phyloP scores from a whole-genome alignment of 1,140 invertebrate genomes.

The Orchesella cincta region DNA sequence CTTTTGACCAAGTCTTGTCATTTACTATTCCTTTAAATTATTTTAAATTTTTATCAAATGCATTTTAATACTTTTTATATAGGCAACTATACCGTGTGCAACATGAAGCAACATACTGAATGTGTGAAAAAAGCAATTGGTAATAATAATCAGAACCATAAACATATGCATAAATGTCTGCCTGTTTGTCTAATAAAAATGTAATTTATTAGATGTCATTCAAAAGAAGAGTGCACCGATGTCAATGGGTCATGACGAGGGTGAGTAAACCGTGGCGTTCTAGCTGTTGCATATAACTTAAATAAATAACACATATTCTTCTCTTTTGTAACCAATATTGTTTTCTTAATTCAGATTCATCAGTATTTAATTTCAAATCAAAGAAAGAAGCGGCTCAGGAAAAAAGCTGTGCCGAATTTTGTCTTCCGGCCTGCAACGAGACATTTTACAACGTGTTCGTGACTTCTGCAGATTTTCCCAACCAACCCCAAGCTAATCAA shows the following conservation, averaged over 20 bases:
- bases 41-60: background rate
- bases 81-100: conserved; percentile 47
- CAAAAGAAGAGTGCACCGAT: conserved; percentile 35
- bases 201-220: conserved; percentile 32
- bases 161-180: background rate
- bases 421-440: conserved; percentile 45
- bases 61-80: conserved; percentile 1
- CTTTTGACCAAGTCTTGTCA: background rate
- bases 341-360: conserved; percentile 27
- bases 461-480: conserved; percentile 35
- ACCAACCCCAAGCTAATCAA: conserved; percentile 28
- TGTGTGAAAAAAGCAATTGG: conserved; percentile 47
- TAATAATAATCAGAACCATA: conserved; percentile 35
- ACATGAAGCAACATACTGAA: conserved; percentile 26
- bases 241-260: conserved; percentile 5
- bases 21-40: background rate
- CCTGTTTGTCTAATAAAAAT: background rate
- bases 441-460: conserved; percentile 50
- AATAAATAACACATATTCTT: background rate
- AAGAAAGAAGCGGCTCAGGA: conserved; percentile 39
- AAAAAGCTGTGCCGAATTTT: conserved; percentile 47
- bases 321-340: background rate
- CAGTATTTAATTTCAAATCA: conserved; percentile 42
- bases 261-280: conserved; percentile 7
- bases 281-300: background rate